Conservation (phyloP, 2,113 vertebrate genomes). For the Leptocoma aspasia region DNA sequence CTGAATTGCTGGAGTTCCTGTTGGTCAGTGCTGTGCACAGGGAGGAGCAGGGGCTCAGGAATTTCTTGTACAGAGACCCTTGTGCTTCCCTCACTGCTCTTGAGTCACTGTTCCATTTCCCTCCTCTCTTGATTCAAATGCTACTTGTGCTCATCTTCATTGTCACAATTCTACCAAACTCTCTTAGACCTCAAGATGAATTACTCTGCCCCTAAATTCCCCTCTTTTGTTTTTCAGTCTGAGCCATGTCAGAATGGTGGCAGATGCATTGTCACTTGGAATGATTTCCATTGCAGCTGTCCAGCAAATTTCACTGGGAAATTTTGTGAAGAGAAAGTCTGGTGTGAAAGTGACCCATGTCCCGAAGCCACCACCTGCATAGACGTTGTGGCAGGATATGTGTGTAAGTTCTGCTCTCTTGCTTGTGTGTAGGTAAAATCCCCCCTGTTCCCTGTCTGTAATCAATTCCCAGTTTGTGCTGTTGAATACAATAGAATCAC, state of each 20-base stretch:
- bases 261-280: constrained; percentile 87
- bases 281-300: constrained; percentile 89
- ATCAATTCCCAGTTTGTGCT: neutral
- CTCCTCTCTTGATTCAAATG: neutral
- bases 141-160: neutral
- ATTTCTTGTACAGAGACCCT: neutral
- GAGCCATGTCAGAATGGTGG: constrained; percentile 87
- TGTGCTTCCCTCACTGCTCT: neutral
- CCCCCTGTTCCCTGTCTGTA: fast-evolving
- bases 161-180: neutral
- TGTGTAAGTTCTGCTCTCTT: constrained; percentile 81
- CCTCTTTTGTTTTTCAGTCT: constrained; percentile 65
- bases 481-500: neutral
- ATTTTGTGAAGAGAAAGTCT: constrained; percentile 83
- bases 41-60: neutral
- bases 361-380: constrained; percentile 74
- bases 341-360: constrained; percentile 86
- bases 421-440: neutral
- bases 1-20: neutral
- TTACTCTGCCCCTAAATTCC: neutral
- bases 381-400: constrained; percentile 85
- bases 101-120: neutral
- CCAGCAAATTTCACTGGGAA: constrained; percentile 82
- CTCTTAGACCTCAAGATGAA: neutral
- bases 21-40: neutral